A percentile compares a stretch with the other conserved stretches of the same genome.
Evolutionary conservation across 2,888 invertebrate genomes (phyloP).

Genomic region (Chrysina gloriosa): DNA sequence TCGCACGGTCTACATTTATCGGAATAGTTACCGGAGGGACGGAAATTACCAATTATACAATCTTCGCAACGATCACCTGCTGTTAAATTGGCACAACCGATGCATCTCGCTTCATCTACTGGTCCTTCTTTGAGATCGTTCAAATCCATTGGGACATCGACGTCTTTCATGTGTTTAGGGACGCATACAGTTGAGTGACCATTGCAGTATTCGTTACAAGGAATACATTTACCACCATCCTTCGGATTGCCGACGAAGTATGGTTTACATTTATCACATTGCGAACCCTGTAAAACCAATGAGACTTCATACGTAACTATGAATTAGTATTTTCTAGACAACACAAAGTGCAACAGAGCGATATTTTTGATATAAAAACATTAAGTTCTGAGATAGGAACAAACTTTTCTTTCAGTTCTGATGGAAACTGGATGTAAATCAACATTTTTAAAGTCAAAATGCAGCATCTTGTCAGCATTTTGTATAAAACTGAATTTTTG

Average conservation of each 20-base stretch:
- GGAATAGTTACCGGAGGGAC: constrained; percentile 77
- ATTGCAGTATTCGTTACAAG: constrained; percentile 90
- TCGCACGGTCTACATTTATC: constrained; percentile 86
- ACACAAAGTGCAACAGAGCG: too few relatives aligned
- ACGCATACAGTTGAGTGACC: constrained; percentile 88
- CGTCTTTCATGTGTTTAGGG: constrained; percentile 64
- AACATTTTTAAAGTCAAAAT: too few relatives aligned
- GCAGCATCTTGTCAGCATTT: too few relatives aligned
- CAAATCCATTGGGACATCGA: constrained; percentile 64
- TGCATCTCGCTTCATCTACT: constrained; percentile 80
- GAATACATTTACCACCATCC: constrained; percentile 86
- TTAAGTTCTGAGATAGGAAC: too few relatives aligned
- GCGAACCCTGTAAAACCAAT: constrained; percentile 75
- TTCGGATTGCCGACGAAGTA: constrained; percentile 91
- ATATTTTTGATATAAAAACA: too few relatives aligned
- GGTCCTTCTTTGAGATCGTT: constrained; percentile 78
- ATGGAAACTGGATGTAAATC: too few relatives aligned
- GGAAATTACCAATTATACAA: constrained; percentile 72
- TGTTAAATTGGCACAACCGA: constrained; percentile 85
- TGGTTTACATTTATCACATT: constrained; percentile 91
- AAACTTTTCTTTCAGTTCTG: too few relatives aligned
- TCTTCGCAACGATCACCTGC: constrained; percentile 85
- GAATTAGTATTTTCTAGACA: too few relatives aligned
- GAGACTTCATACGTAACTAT: too few relatives aligned
- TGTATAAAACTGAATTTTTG: too few relatives aligned